Conservation (phyloP, 1,140 invertebrate species). For the Potamilus streckersoni region DNA sequence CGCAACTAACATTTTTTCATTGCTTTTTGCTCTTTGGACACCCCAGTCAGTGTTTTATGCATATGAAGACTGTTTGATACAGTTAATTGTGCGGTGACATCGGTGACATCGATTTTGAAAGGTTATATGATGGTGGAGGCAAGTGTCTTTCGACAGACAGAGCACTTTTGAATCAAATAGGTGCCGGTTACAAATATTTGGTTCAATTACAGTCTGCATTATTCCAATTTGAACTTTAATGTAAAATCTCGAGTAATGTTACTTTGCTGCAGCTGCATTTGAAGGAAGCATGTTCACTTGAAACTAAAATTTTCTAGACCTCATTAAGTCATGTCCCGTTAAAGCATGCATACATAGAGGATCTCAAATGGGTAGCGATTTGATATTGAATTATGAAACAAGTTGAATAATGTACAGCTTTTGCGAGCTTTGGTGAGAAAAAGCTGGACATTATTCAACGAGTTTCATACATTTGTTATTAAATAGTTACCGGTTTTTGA, state of each 20-base stretch:
- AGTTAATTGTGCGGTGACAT: conserved; percentile 39
- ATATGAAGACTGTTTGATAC: conserved; percentile 31
- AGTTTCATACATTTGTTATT: too few species aligned
- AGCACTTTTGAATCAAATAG: neutral
- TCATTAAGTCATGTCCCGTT: neutral
- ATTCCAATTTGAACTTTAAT: conserved; percentile 18
- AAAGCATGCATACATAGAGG: too few species aligned
- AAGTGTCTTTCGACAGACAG: conserved; percentile 19
- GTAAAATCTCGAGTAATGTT: conserved; percentile 7
- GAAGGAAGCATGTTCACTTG: neutral
- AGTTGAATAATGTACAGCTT: too few species aligned
- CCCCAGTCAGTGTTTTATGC: conserved; percentile 29
- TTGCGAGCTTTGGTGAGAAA: too few species aligned
- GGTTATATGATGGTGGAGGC: conserved; percentile 22
- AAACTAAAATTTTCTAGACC: conserved; percentile 3
- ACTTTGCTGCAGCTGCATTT: conserved; percentile 4
- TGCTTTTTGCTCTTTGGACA: conserved; percentile 26
- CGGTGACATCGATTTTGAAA: conserved; percentile 33
- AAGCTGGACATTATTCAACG: too few species aligned
- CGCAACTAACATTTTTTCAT: conserved; percentile 27
- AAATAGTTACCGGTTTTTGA: too few species aligned
- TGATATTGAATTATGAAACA: too few species aligned
- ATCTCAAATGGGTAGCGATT: too few species aligned
- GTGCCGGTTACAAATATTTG: conserved; percentile 18
- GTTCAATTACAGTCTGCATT: conserved; percentile 1